Base-by-base conservation (phyloP, 1,140 invertebrate genomes). In the Drosophila parabipectinata region DNA sequence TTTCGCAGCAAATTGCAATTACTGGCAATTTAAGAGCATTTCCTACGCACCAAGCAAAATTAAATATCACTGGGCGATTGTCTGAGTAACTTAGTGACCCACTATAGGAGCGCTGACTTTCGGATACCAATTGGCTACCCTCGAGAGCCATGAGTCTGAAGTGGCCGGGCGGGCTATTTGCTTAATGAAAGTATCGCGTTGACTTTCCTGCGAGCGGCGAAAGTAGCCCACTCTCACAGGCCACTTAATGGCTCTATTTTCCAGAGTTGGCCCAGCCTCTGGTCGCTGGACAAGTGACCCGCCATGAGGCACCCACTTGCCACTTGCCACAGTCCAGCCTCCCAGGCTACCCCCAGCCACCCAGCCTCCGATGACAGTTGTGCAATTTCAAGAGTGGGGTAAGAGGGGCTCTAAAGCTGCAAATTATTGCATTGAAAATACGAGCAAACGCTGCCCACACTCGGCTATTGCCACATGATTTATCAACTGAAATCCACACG, bases 221-320 rank as follows among this genome's bases (percentile, higher is more conserved):
- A 87, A 85, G 81, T 85, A 78, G 78, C 74, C 67, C 82, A 72
- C 78, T 85, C 81, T 82, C 81, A 72, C 73, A 79, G 74, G 60
- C 63, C 73, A 87, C 74, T 85, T 81, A 87, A 85, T 85, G 74
- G 77, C 82, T 85, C 63, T 81, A 85, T 85, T 84, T 84, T 77
- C 68, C 32, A 18, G 15, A 8, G 15, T 15, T 18, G 44, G 32
- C 34, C 34, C 59, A 39, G 51, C 18, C 21, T 6, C n/a, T 1
- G 44, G 32, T 32, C 59, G 30, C 8, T 21, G 44, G 44, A 4
- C 44, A 47, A 53, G 51, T 53, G 51, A 53, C 51, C 51, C 41
- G 34, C 10, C 51, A 39, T 2, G 3, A 9, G 44, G 44, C 44
- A 47, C 44, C 39, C 37, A 10, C 12, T 21, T 21, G 3, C 14